These are phyloP conservation scores for Tuberolachnus salignus DNA, from an alignment of 2,888 invertebrate genomes.

Conservation along the genomic window DNA sequence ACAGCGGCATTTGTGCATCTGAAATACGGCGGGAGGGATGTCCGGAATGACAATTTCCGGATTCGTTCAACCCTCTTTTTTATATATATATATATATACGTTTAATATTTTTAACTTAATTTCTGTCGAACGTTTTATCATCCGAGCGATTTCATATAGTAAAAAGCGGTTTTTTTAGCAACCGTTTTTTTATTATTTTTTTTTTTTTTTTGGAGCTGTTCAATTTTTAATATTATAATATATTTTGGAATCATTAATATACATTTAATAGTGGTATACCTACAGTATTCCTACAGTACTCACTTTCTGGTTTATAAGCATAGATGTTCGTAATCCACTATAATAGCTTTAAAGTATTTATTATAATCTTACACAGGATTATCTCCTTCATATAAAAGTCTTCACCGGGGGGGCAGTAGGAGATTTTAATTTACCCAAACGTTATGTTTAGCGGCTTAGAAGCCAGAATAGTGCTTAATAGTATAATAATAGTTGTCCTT, in stretches of 20 bases:
- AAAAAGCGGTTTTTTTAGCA: too few relatives aligned
- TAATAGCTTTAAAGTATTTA: background rate
- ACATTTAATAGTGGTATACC: too few relatives aligned
- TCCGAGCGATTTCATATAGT: too few relatives aligned
- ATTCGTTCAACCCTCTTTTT: background rate
- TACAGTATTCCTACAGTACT: too few relatives aligned
- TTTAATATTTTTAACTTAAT: background rate
- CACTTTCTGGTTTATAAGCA: too few relatives aligned
- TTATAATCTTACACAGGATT: background rate
- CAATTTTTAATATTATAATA: too few relatives aligned
- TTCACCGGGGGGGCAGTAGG: background rate
- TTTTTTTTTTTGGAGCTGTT: background rate
- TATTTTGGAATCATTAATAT: background rate
- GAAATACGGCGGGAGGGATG: conserved; percentile 10
- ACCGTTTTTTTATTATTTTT: background rate
- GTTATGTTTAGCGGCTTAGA: background rate
- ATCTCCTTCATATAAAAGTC: background rate
- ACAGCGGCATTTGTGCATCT: background rate
- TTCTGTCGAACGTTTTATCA: too few relatives aligned
- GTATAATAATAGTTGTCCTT: background rate
- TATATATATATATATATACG: background rate
- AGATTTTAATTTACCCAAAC: background rate
- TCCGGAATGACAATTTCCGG: background rate
- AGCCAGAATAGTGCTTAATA: background rate
- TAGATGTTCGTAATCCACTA: too few relatives aligned